Conservation (phyloP, 2,888 invertebrate genomes). For the Agrotis ipsilon region DNA sequence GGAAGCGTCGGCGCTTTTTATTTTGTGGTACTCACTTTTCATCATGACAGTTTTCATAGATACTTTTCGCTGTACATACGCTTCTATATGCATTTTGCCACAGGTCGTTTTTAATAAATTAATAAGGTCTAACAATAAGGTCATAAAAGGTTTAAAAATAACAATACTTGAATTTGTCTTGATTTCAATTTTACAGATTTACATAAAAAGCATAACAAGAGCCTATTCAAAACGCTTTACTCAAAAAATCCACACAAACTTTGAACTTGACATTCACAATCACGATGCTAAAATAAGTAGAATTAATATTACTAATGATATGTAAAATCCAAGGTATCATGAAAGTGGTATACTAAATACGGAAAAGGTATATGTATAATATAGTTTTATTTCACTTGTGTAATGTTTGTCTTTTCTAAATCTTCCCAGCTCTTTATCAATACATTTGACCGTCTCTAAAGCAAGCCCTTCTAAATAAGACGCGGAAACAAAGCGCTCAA, state of each 20-base stretch:
- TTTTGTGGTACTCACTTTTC: neutral
- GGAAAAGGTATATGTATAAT: no score
- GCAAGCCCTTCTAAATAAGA: conserved; percentile 57
- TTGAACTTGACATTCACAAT: no score
- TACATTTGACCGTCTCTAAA: conserved; percentile 47
- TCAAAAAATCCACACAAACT: no score
- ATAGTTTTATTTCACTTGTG: neutral
- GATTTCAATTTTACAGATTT: no score
- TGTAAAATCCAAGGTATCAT: neutral
- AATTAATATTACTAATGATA: neutral
- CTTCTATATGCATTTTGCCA: no score
- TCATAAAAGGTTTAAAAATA: no score
- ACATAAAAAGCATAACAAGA: no score
- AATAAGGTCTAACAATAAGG: no score
- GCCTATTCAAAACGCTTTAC: no score
- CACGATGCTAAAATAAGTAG: no score
- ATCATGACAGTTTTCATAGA: neutral
- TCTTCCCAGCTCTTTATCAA: conserved; percentile 16
- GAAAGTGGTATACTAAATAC: neutral
- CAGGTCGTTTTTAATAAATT: no score
- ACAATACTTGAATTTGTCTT: no score
- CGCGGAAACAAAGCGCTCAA: conserved; percentile 80
- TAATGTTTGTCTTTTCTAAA: conserved; percentile 17
- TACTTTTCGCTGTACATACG: neutral
- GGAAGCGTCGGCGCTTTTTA: neutral